Evolutionary conservation across 2,113 vertebrate genomes (phyloP).

Genomic region (Glaucidium brasilianum): DNA sequence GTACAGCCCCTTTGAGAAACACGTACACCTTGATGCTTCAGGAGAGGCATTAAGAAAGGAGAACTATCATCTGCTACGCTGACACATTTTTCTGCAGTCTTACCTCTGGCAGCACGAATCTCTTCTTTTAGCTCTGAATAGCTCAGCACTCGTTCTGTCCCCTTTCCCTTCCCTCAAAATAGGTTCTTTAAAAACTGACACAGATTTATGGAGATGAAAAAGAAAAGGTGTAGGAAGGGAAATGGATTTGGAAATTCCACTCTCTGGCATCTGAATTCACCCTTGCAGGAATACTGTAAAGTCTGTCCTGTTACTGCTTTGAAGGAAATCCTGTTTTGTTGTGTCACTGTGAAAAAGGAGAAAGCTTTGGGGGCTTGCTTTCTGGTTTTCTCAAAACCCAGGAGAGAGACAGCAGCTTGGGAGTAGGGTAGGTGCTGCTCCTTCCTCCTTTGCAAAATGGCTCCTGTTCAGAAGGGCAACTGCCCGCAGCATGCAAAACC

Average conservation of each 20-base stretch:
- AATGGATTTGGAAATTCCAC: constrained; percentile 27
- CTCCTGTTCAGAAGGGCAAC: neutral
- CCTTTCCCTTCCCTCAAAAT: neutral
- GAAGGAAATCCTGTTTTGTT: neutral
- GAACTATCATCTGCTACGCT: constrained; percentile 29
- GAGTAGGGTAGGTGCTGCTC: neutral
- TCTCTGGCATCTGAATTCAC: constrained; percentile 15
- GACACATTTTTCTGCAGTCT: constrained; percentile 42
- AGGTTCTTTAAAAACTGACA: constrained; percentile 43
- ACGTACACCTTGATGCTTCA: constrained; percentile 50
- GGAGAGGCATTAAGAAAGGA: constrained; percentile 27
- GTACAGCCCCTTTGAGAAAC: neutral
- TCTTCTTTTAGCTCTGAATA: constrained; percentile 39
- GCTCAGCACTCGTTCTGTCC: constrained; percentile 33
- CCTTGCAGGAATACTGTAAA: neutral
- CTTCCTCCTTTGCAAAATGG: neutral
- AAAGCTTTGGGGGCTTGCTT: neutral
- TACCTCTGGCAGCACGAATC: constrained; percentile 40
- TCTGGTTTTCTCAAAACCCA: neutral
- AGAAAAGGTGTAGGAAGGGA: constrained; percentile 26
- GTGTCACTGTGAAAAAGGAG: neutral
- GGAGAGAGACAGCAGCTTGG: neutral
- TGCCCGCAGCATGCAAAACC: neutral
- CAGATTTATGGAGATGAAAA: constrained; percentile 41
- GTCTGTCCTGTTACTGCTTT: neutral